A percentile compares a stretch with the other conserved stretches of the same genome.
phyloP scores from a whole-genome alignment of 1,140 invertebrate species.

The Thrips palmi region DNA sequence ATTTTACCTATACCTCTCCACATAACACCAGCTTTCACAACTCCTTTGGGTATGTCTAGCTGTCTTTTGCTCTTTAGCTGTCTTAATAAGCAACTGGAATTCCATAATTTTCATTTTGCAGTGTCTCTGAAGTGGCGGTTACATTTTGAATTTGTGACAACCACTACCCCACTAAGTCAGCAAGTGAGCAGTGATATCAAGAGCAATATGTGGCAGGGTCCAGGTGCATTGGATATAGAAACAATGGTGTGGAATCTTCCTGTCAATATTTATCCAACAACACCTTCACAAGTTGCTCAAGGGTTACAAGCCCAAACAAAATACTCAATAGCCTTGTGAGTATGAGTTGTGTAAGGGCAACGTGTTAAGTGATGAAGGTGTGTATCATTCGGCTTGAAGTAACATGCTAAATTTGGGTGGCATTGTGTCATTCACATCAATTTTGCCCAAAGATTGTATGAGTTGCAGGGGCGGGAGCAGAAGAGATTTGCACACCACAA shows the following conservation, averaged over 20 bases:
- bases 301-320: constrained; percentile 19
- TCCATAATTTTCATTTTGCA: constrained; percentile 22
- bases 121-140: constrained; percentile 80
- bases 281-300: constrained; percentile 57
- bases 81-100: neutral
- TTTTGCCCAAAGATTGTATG: too few relatives aligned
- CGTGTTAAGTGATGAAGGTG: too few relatives aligned
- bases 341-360: too few relatives aligned
- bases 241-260: constrained; percentile 97
- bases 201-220: constrained; percentile 51
- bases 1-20: constrained; percentile 85
- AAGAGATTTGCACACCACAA: too few relatives aligned
- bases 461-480: too few relatives aligned
- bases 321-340: too few relatives aligned
- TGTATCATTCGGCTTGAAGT: too few relatives aligned
- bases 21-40: constrained; percentile 82
- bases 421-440: too few relatives aligned
- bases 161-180: constrained; percentile 23
- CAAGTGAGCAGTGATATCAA: constrained; percentile 12
- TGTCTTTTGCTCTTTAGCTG: neutral
- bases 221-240: constrained; percentile 71
- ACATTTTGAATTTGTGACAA: constrained; percentile 94
- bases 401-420: too few relatives aligned
- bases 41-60: constrained; percentile 45
- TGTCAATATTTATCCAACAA: constrained; percentile 77